Evolutionary conservation across 2,113 vertebrate species (phyloP).

Genomic region (Pterocles gutturalis): DNA sequence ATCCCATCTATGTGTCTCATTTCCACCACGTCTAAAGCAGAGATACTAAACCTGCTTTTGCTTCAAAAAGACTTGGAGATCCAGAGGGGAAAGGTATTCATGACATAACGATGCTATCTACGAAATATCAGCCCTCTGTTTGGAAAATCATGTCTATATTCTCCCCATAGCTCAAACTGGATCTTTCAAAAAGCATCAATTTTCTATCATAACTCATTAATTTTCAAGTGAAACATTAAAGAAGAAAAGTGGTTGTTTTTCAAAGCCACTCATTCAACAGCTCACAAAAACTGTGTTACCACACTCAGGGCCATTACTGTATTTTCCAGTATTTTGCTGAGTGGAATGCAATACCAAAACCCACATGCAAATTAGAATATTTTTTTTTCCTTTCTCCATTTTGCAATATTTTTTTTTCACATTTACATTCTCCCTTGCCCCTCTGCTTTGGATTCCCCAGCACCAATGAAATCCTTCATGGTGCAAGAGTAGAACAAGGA

Average conservation of each 20-base stretch:
- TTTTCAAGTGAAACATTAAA: background rate
- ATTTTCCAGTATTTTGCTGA: background rate
- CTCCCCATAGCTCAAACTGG: background rate
- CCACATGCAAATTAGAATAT: background rate
- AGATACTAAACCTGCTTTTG: background rate
- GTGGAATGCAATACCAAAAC: background rate
- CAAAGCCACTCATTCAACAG: accelerated
- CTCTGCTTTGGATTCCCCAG: background rate
- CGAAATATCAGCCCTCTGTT: accelerated
- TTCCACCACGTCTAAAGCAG: background rate
- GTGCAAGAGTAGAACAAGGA: background rate
- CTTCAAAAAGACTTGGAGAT: background rate
- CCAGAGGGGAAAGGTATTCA: background rate
- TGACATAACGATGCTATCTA: background rate
- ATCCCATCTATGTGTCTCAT: background rate
- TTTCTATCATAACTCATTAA: background rate
- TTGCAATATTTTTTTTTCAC: background rate
- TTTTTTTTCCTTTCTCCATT: background rate
- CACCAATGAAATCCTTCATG: background rate
- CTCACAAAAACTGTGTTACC: background rate
- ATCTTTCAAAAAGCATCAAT: background rate
- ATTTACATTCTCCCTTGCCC: background rate
- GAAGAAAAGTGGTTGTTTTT: background rate
- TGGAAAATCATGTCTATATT: background rate
- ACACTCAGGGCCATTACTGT: accelerated